phyloP scores from a whole-genome alignment of 2,888 invertebrate genomes.

The Argyra leucocephala region DNA sequence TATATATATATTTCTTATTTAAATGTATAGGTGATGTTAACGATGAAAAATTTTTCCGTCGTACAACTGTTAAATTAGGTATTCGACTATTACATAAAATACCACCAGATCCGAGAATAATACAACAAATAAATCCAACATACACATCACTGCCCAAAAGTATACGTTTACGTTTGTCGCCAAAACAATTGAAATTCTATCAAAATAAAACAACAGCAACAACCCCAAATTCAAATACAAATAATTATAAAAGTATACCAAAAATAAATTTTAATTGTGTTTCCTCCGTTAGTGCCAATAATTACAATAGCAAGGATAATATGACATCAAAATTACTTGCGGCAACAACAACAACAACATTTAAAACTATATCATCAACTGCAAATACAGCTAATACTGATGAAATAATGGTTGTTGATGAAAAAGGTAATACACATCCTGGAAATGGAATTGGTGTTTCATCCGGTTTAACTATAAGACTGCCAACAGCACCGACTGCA shows the following conservation, averaged over 20 bases:
- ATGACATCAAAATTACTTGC: background rate
- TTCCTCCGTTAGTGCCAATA: background rate
- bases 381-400: background rate
- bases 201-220: slow-evolving; percentile 22
- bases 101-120: slow-evolving; percentile 24
- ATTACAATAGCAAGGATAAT: background rate
- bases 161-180: slow-evolving; percentile 28
- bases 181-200: slow-evolving; percentile 28
- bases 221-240: slow-evolving; percentile 8
- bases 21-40: slow-evolving; percentile 55
- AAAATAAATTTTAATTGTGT: background rate
- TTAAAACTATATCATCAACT: background rate
- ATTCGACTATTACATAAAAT: slow-evolving; percentile 61
- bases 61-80: slow-evolving; percentile 69
- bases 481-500: slow-evolving; percentile 11
- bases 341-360: background rate
- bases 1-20: too few relatives aligned
- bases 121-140: slow-evolving; percentile 24
- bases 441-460: background rate
- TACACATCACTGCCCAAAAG: slow-evolving; percentile 25
- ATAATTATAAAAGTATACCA: background rate
- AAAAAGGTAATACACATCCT: slow-evolving; percentile 3
- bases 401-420: background rate
- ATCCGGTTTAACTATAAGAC: slow-evolving; percentile 8
- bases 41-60: slow-evolving; percentile 66